Conservation (phyloP, 92 coral and sea anemone species). For the Epizoanthus scotinus region DNA sequence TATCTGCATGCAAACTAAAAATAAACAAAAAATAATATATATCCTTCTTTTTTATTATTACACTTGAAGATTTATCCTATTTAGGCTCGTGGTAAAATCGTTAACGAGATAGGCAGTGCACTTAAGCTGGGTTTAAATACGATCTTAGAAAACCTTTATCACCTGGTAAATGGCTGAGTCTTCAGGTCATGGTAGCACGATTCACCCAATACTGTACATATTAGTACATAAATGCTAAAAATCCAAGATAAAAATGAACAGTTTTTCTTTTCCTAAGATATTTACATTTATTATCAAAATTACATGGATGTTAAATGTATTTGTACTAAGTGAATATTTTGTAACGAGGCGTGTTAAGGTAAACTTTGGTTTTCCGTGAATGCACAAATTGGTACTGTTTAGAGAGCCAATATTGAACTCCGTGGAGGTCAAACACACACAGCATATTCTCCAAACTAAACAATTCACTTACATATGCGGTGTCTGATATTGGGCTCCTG, state of each 20-base stretch:
- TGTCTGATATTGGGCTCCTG: slow-evolving; percentile 19
- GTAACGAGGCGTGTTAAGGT: neutral
- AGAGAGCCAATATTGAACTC: slow-evolving; percentile 20
- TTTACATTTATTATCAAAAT: neutral
- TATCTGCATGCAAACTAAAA: no score
- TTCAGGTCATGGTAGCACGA: neutral
- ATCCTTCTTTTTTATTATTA: no score
- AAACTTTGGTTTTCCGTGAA: slow-evolving; percentile 20
- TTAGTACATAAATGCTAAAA: neutral
- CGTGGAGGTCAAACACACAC: slow-evolving; percentile 31
- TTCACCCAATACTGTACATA: slow-evolving; percentile 4
- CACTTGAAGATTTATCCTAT: neutral
- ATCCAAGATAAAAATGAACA: neutral
- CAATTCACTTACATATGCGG: slow-evolving; percentile 38
- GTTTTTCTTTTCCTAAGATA: neutral
- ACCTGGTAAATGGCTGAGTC: no score
- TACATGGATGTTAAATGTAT: neutral
- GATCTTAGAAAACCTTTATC: slow-evolving; percentile 3
- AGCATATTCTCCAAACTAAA: slow-evolving; percentile 24
- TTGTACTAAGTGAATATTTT: neutral
- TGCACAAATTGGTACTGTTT: slow-evolving; percentile 3
- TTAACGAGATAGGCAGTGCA: neutral
- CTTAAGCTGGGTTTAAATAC: slow-evolving; percentile 6
- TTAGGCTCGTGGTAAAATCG: neutral
- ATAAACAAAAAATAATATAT: no score